phyloP scores from a whole-genome alignment of 2,888 invertebrate genomes.

The Malacosoma neustria region DNA sequence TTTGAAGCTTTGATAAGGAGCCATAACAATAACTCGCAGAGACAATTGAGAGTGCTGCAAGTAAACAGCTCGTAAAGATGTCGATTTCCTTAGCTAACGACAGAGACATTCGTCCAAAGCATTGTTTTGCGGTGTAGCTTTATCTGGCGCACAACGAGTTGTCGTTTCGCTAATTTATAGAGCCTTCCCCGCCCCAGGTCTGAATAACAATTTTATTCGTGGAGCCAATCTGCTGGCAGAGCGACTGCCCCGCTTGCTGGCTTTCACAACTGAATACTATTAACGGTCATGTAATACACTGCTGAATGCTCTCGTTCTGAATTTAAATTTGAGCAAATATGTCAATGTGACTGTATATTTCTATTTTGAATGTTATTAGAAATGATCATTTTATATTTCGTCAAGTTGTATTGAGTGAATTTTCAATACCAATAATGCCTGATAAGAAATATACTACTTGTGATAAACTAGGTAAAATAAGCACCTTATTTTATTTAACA shows the following conservation, averaged over 20 bases:
- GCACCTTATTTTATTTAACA: no score
- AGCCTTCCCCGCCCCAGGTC: constrained; percentile 61
- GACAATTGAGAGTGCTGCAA: constrained; percentile 40
- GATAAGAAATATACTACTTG: no score
- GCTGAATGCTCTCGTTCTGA: constrained; percentile 53
- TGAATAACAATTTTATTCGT: constrained; percentile 45
- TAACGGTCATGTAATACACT: constrained; percentile 63
- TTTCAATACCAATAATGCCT: no score
- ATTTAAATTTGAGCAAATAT: constrained; percentile 65
- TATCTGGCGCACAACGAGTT: constrained; percentile 69
- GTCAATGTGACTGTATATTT: constrained; percentile 48
- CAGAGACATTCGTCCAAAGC: constrained; percentile 56
- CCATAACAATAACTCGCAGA: constrained; percentile 7
- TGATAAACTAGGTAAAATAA: no score
- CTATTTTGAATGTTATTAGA: constrained; percentile 20
- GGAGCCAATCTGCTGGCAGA: constrained; percentile 33
- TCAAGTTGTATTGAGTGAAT: no score
- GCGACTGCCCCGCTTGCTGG: constrained; percentile 26
- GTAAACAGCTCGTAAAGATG: constrained; percentile 63
- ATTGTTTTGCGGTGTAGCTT: constrained; percentile 69
- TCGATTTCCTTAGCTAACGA: constrained; percentile 54
- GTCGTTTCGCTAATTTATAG: constrained; percentile 71
- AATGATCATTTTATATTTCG: neutral
- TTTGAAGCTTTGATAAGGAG: neutral
- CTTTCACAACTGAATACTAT: constrained; percentile 34